Evolutionary conservation across 2,113 vertebrate species (phyloP), one percentile per base, ranked within the genome.

Genomic region (Atherinomorus stipes): DNA sequence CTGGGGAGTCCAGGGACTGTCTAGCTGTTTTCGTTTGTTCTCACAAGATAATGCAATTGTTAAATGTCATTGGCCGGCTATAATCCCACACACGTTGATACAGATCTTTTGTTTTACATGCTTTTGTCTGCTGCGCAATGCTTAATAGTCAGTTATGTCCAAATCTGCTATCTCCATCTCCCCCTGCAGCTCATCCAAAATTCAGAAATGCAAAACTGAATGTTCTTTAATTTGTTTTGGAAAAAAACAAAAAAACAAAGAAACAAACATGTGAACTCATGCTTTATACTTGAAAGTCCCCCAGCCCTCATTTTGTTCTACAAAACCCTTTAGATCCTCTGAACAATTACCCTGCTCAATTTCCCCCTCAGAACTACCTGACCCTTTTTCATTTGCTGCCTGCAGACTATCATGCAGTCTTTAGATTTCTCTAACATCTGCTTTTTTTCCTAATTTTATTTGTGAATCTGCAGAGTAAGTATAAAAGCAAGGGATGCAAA

Each of bases 1-100:
- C 25, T 13, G 50, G 1, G 21, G 75, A 50, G 74, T 82, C 68
- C 57, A 63, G 38, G 16, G 62, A 11, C 22, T 64, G 74, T 59
- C 21, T 83, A 65, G 19, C 22, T 78, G 58, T 0, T 65, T 34
- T 84, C 76, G 53, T 61, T 19, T 77, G 63, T 74, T 69, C 42
- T 74, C 71, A 77, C 22, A 67, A 64, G 76, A 83, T 77, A 77
- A 67, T 52, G 38, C 7, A n/a, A 25, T 50, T 57, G 64, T 53
- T 58, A 47, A 67, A 76, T 51, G 71, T 70, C n/a, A 37, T 45
- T 8, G 7, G 26, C 0, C 7, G 52, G 57, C 25, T 22, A 40
- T 50, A 49, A 71, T 76, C 38, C 64, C 26, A 13, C 38, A 22
- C 26, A 31, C 51, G 45, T 15, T 23, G 52, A 78, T 53, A 61